Base-by-base conservation (phyloP, 2,797 vertebrate genomes). In the Enteromius treurensis region DNA sequence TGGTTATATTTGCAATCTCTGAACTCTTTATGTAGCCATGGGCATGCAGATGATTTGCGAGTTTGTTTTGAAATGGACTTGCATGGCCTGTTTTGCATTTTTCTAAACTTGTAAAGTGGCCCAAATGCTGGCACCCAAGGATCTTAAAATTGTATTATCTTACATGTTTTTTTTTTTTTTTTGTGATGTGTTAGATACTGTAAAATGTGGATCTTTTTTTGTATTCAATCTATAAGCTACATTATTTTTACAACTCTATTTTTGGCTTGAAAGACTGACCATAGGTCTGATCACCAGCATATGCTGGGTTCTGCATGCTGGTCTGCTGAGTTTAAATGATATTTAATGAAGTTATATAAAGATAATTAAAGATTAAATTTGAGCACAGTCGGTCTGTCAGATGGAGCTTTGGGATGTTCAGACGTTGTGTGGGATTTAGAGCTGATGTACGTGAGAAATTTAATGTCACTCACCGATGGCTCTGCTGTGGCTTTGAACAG, bases 381-480 rank as follows among this genome's bases (percentile, higher is more conserved):
- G 7, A 75, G n/a, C 80, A 65, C 58, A 81, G 42, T 81, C 70
- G 42, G 70, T 65, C 42, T 51, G 80, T 81, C 70, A 73, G 79
- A 73, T 73, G 79, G 79, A 37, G 69, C 42, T 81, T 49, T 17
- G 29, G 55, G 62, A 62, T 37, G 69, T 81, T 81, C 69, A 81
- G 53, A 49, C 29, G 29, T 40, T 81, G 71, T 74, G 70, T 81
- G 80, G 80, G 80, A 74, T 74, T 81, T n/a, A 51, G n/a, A 75
- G 70, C 17, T 81, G 69, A 37, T 81, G 69, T 81, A 53, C 10
- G 58, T 81, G 80, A 81, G 70, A 75, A 71, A 74, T 74, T 49
- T 51, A 40, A 79, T 69, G 77, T 68, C 64, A 26, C 47, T 79
- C 14, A 40, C 64, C n/a, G 14, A 68, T 79, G 47, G 77, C n/a